Percentiles rank a stretch among this genome's conserved stretches.
These are phyloP conservation scores for Cistogaster globosa DNA, from an alignment of 2,888 invertebrate species.

Conservation along the genomic window DNA sequence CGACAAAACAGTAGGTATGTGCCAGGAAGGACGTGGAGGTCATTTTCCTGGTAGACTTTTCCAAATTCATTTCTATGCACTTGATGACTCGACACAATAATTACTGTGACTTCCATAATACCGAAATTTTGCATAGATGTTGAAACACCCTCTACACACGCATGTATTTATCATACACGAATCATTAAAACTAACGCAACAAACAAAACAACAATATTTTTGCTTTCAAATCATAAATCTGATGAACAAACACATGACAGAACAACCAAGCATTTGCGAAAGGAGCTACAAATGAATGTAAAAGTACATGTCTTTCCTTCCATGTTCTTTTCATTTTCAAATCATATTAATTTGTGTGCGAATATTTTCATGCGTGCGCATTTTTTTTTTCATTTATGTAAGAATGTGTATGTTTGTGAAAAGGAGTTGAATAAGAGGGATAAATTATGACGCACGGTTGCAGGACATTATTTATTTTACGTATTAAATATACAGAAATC, in stretches of 20 bases:
- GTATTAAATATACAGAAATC: slow-evolving; percentile 30
- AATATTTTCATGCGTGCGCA: slow-evolving; percentile 28
- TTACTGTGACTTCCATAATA: no score
- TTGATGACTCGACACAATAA: no score
- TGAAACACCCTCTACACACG: background rate
- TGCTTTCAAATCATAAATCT: slow-evolving; percentile 64
- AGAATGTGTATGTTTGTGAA: background rate
- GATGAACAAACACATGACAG: slow-evolving; percentile 68
- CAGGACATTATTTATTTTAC: slow-evolving; percentile 59
- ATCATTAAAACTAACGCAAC: slow-evolving; percentile 43
- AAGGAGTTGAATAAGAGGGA: background rate
- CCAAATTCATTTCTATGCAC: no score
- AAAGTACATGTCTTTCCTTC: background rate
- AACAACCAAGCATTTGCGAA: slow-evolving; percentile 18
- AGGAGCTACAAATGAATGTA: slow-evolving; percentile 34
- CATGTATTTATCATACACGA: slow-evolving; percentile 12
- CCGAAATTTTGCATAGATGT: no score
- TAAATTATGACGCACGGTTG: slow-evolving; percentile 67
- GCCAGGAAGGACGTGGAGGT: no score
- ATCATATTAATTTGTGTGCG: slow-evolving; percentile 34
- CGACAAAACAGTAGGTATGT: no score
- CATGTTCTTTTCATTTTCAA: background rate
- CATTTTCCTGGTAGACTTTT: no score
- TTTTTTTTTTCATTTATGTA: no score
- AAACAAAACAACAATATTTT: slow-evolving; percentile 43